Conservation (phyloP, 2,113 vertebrate species). For the Acinonyx jubatus region DNA sequence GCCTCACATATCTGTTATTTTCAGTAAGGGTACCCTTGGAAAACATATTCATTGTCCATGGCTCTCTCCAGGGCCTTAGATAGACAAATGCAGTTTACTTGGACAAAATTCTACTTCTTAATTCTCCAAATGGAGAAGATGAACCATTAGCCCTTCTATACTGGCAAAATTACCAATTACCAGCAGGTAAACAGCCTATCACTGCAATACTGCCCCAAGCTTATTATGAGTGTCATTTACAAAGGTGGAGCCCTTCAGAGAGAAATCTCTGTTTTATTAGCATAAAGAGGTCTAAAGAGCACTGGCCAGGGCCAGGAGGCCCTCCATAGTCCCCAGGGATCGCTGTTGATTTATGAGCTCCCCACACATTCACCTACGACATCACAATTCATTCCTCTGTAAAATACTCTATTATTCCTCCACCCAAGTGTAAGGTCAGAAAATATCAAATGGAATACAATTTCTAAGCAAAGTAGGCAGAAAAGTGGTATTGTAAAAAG, state of each 20-base stretch:
- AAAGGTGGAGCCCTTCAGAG: constrained; percentile 71
- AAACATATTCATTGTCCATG: constrained; percentile 52
- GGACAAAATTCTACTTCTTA: constrained; percentile 74
- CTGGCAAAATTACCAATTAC: constrained; percentile 80
- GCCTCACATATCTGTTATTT: constrained; percentile 21
- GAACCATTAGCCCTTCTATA: constrained; percentile 71
- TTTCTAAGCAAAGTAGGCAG: constrained; percentile 57
- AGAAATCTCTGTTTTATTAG: constrained; percentile 81
- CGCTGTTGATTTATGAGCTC: constrained; percentile 67
- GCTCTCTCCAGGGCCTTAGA: constrained; percentile 71
- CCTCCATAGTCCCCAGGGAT: constrained; percentile 41
- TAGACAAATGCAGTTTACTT: constrained; percentile 66
- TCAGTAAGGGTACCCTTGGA: constrained; percentile 55
- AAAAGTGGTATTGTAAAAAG: constrained; percentile 53
- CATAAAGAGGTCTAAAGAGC: constrained; percentile 73
- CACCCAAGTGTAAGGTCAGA: constrained; percentile 51
- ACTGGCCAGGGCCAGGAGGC: constrained; percentile 24
- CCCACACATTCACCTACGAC: constrained; percentile 64
- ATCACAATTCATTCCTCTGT: constrained; percentile 71
- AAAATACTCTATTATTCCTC: constrained; percentile 41
- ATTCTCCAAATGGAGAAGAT: constrained; percentile 75
- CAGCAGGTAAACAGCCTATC: constrained; percentile 79
- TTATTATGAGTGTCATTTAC: constrained; percentile 67
- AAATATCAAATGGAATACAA: constrained; percentile 59
- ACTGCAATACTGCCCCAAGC: constrained; percentile 44